phyloP scores from a whole-genome alignment of 1,140 invertebrate species.

The Holotrichia oblita region DNA sequence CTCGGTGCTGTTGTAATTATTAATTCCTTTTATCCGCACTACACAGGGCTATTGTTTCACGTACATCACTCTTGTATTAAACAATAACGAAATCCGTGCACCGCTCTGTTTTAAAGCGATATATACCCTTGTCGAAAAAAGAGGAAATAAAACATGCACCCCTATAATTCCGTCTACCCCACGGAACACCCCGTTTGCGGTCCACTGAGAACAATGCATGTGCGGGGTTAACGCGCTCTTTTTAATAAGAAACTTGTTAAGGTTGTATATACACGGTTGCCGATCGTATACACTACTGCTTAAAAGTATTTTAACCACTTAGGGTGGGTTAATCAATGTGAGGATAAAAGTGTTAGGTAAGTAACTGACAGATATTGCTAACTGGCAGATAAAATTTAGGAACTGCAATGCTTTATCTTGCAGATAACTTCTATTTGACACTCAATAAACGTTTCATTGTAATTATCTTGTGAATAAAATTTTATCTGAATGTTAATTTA shows the following conservation, averaged over 20 bases:
- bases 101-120: conserved; percentile 23
- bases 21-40: conserved; percentile 14
- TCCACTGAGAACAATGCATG: conserved; percentile 18
- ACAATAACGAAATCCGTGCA: conserved; percentile 18
- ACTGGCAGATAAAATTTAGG: no score
- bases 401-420: no score
- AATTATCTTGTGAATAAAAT: no score
- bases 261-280: neutral
- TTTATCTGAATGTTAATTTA: no score
- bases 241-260: conserved; percentile 37
- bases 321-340: no score
- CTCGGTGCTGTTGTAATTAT: neutral
- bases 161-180: conserved; percentile 17
- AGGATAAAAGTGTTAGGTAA: no score
- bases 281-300: neutral
- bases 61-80: conserved; percentile 24
- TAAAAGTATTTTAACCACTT: neutral
- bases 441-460: no score
- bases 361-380: no score
- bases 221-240: conserved; percentile 6
- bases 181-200: conserved; percentile 20
- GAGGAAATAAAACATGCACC: conserved; percentile 31
- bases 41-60: conserved; percentile 1
- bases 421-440: no score
- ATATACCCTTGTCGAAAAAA: conserved; percentile 24